phyloP scores from a whole-genome alignment of 2,113 vertebrate genomes.

The Seriola rivoliana region DNA sequence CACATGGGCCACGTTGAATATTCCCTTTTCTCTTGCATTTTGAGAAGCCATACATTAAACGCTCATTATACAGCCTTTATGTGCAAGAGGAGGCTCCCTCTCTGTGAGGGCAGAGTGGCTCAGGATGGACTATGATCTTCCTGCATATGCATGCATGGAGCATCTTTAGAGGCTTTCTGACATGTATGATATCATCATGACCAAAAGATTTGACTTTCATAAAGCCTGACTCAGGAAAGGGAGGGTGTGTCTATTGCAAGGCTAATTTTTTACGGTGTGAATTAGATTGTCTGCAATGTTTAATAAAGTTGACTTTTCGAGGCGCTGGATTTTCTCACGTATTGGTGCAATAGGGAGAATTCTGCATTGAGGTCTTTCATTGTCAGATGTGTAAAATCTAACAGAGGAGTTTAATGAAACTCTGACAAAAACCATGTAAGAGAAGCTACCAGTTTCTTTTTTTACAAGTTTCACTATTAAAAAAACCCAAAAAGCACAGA shows the following conservation, averaged over 20 bases:
- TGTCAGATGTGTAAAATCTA: not conserved
- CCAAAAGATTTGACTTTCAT: conserved; percentile 76
- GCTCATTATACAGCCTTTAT: conserved; percentile 84
- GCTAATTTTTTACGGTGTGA: conserved; percentile 44
- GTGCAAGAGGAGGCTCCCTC: conserved; percentile 54
- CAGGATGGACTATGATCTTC: conserved; percentile 76
- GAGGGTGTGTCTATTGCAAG: conserved; percentile 57
- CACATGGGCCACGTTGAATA: conserved; percentile 86
- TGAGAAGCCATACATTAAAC: conserved; percentile 85
- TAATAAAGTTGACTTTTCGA: conserved; percentile 39
- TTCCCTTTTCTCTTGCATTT: conserved; percentile 79
- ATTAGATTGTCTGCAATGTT: conserved; percentile 45
- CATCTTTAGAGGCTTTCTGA: conserved; percentile 72
- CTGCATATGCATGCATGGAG: conserved; percentile 82
- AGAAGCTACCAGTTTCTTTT: conserved; percentile 10
- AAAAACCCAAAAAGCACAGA: conserved; percentile 15
- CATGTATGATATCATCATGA: conserved; percentile 78
- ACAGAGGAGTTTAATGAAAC: not conserved
- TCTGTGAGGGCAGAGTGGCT: conserved; percentile 62
- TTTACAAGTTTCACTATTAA: conserved; percentile 20
- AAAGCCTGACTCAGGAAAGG: conserved; percentile 42
- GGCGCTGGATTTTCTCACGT: not conserved
- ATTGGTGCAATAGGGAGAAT: not conserved
- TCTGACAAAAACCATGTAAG: not conserved
- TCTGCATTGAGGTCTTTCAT: not conserved